Evolutionary conservation across 2,113 vertebrate species (phyloP).

Genomic region (Strix uralensis): DNA sequence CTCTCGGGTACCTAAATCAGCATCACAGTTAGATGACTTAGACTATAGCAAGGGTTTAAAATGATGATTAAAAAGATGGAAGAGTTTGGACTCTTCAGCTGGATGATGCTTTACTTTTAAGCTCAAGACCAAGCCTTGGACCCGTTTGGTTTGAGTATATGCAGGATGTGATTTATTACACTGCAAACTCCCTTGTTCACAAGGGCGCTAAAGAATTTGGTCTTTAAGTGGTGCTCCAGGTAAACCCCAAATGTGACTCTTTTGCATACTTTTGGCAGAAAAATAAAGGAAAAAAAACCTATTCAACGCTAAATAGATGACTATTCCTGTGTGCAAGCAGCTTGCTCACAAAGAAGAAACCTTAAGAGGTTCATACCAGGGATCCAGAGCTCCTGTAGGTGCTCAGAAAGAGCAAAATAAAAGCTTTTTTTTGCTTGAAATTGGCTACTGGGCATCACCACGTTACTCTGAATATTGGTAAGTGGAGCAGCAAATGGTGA

Average conservation of each 20-base stretch:
- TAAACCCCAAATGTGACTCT: not conserved
- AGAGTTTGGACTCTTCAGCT: not conserved
- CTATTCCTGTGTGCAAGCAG: not conserved
- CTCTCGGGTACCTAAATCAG: not conserved
- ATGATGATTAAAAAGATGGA: not conserved
- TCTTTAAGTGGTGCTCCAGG: not conserved
- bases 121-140: not conserved
- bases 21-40: not conserved
- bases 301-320: not conserved
- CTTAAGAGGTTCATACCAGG: not conserved
- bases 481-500: not conserved
- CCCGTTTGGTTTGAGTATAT: not conserved
- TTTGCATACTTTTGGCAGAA: not conserved
- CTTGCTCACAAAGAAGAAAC: not conserved
- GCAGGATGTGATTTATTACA: rapidly evolving
- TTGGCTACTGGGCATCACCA: not conserved
- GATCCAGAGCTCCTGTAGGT: not conserved
- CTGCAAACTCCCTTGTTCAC: not conserved
- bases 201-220: not conserved
- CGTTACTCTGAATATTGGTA: rapidly evolving
- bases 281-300: not conserved
- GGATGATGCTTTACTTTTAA: not conserved
- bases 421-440: not conserved
- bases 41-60: not conserved
- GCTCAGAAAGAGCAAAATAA: not conserved